These are phyloP conservation scores for Bursaphelenchus mucronatus DNA, from an alignment of 1,140 invertebrate species.

Conservation along the genomic window DNA sequence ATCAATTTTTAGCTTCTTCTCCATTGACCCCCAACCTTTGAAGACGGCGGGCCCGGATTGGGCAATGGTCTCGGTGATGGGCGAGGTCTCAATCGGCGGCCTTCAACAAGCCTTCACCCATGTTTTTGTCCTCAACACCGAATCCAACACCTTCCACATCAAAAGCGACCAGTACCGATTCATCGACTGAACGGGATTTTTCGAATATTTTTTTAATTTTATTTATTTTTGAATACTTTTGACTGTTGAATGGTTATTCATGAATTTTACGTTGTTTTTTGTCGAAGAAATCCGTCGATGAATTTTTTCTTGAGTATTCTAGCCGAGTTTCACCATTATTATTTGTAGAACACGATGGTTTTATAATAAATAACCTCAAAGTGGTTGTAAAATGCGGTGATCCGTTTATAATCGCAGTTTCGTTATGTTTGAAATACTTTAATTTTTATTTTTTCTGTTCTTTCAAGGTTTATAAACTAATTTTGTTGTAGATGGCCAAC, in stretches of 20 bases:
- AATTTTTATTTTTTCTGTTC: not conserved
- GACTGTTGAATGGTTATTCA: not conserved
- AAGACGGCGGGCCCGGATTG: conserved; percentile 1
- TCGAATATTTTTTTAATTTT: not conserved
- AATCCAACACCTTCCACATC: conserved; percentile 3
- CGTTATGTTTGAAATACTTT: not conserved
- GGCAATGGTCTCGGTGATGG: conserved; percentile 12
- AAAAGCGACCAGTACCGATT: conserved; percentile 16
- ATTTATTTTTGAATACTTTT: conserved; percentile 4
- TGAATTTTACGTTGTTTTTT: no score
- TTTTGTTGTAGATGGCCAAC: conserved; percentile 5
- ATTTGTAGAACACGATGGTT: no score
- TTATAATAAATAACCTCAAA: no score
- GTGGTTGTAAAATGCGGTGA: no score
- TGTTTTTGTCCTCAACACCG: conserved; percentile 2
- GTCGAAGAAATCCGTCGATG: no score
- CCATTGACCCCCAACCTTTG: conserved; percentile 9
- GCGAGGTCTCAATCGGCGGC: conserved; percentile 11
- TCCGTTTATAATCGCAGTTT: no score
- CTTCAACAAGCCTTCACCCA: conserved; percentile 6
- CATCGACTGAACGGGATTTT: conserved; percentile 2
- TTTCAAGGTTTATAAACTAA: no score
- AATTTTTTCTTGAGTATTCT: no score
- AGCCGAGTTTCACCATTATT: no score
- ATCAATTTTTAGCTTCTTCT: conserved; percentile 7